Evolutionary conservation across 1,140 invertebrate genomes (phyloP), one percentile per base, ranked within the genome.

Genomic region (Apolygus lucorum): DNA sequence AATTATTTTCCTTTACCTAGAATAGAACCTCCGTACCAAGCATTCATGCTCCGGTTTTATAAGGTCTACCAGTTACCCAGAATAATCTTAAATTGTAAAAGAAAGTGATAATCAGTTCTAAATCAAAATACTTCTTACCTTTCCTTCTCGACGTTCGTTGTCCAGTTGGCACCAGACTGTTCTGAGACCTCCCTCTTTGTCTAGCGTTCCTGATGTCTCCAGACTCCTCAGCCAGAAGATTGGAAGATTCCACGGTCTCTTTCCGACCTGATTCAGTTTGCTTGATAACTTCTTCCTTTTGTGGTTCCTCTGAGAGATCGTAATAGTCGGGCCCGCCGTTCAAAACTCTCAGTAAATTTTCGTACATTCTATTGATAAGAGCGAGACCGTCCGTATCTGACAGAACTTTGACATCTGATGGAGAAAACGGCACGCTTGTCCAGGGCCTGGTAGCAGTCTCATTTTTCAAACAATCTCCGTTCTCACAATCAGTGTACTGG

Each of bases 151-250:
- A 59, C 8, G 54, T 24, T 24, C 54, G 11, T 8, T 21, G 11
- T 4, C 13, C 4, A 13, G 54, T 59, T 59, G 54, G 54, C 11
- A 24, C 54, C 8, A 49, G 8, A 21, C 4, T 21, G 54, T 59
- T 59, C 22, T 11, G 13, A 4, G 11, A 4, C 22, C 4, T 8
- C 54, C 8, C 54, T 4, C 54, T 8, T 4, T 24, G 4, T 21
- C 22, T 24, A 4, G 22, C 11, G 54, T 59, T 59, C 22, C 54
- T 13, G 54, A 59, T 17, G 22, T 59, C 54, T 59, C 54, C 54
- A 59, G 54, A 17, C 22, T 59, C 54, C 22, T 49, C 34, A 49
- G 54, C 22, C 54, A 59, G 54, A n/a, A n/a, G n/a, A n/a, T n/a
- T n/a, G n/a, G n/a, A n/a, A n/a, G n/a, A n/a, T n/a, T n/a, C n/a